Evolutionary conservation across 1,140 invertebrate species (phyloP), one percentile per base, ranked within the genome.

Genomic region (Anastrepha ludens): DNA sequence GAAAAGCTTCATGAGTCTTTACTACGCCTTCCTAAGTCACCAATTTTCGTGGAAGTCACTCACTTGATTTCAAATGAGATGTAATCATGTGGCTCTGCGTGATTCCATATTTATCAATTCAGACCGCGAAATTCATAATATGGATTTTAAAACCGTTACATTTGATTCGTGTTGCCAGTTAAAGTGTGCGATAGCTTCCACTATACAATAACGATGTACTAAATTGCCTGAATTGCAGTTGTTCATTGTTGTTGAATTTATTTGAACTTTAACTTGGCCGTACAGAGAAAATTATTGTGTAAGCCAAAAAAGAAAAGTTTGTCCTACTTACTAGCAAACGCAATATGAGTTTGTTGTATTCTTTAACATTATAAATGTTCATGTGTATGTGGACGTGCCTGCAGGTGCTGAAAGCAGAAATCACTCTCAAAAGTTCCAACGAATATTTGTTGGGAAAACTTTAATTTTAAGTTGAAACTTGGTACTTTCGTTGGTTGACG

Each of bases 381-480:
- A 60, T 60, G 11, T 8, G 11, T 55, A 47, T 44, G 15, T 17
- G 15, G 1, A n/a, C 17, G 67, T 74, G 41, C 3, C 41, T 47
- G 67, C 0, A 47, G 15, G 67, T 15, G 67, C 17, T 47, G 41
- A 74, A 74, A 74, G 17, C 67, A 41, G 39, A 74, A 74, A 47
- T 74, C 67, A 47, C 1, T 2, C 67, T 4, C 67, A 74, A 74
- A 74, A 74, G 67, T 74, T 74, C 39, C 39, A 74, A 44, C 41
- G 39, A 17, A 17, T 7, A 44, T 47, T 47, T 74, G 41, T 39
- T 44, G 7, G 11, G 67, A 44, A 74, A 74, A 74, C 41, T 74
- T 74, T 74, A 74, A 74, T 15, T 74, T 74, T 74, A 44, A 74
- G 67, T 74, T 74, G 67, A 39, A 74, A 74, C 41, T 74, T 74